phyloP scores from a whole-genome alignment of 2,888 invertebrate species.

The Chrysodeixis includens region DNA sequence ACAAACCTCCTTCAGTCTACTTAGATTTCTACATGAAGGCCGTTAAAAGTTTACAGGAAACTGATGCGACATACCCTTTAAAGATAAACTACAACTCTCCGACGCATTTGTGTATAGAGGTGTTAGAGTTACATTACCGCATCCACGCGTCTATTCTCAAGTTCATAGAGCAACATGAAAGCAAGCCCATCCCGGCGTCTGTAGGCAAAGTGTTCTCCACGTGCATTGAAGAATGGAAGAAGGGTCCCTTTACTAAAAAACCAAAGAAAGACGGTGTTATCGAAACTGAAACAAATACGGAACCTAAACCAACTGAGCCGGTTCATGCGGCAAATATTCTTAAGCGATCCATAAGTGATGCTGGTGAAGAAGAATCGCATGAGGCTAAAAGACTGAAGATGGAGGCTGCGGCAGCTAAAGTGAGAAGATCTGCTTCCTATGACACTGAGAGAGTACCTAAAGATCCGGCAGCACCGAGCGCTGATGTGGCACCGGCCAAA shows the following conservation, averaged over 20 bases:
- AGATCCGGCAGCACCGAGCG: slow-evolving; percentile 55
- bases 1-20: slow-evolving; percentile 92
- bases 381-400: slow-evolving; percentile 81
- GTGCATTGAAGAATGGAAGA: slow-evolving; percentile 87
- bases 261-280: slow-evolving; percentile 69
- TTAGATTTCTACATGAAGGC: slow-evolving; percentile 95
- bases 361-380: slow-evolving; percentile 81
- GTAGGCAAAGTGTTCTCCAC: slow-evolving; percentile 90
- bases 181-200: slow-evolving; percentile 90
- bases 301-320: slow-evolving; percentile 70
- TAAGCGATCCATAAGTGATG: slow-evolving; percentile 85
- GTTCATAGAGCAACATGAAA: slow-evolving; percentile 93
- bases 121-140: slow-evolving; percentile 95
- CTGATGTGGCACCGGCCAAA: slow-evolving; percentile 54
- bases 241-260: slow-evolving; percentile 81
- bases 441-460: slow-evolving; percentile 78
- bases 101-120: slow-evolving; percentile 95
- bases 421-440: slow-evolving; percentile 83
- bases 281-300: slow-evolving; percentile 65
- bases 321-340: slow-evolving; percentile 84
- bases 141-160: slow-evolving; percentile 97
- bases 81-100: slow-evolving; percentile 96
- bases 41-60: slow-evolving; percentile 93
- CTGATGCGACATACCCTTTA: slow-evolving; percentile 94
- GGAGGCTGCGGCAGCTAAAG: slow-evolving; percentile 84